phyloP scores from a whole-genome alignment of 2,888 invertebrate genomes.

The Trichogramma dendrolimi region DNA sequence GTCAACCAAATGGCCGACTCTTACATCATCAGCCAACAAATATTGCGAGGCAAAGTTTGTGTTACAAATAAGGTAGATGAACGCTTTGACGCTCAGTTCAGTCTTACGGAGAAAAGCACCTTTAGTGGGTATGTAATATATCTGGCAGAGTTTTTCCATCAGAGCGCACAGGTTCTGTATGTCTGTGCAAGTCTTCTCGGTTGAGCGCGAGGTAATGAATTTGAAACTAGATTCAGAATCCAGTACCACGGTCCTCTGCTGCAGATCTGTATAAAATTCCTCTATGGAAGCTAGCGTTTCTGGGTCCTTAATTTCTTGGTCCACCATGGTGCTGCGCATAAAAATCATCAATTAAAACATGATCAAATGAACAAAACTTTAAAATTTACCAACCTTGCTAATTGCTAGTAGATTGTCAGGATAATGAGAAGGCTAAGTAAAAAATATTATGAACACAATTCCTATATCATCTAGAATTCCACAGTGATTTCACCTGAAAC shows the following conservation, averaged over 20 bases:
- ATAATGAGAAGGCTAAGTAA: too few species aligned
- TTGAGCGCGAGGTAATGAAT: constrained; percentile 37
- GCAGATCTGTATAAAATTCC: constrained; percentile 30
- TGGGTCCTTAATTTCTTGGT: not conserved
- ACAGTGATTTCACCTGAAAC: too few species aligned
- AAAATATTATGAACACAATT: too few species aligned
- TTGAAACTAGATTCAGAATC: constrained; percentile 32
- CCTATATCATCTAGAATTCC: too few species aligned
- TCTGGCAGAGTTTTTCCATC: not conserved
- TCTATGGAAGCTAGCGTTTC: constrained; percentile 22
- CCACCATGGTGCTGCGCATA: not conserved
- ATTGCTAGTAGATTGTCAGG: too few species aligned
- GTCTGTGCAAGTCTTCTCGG: constrained; percentile 31
- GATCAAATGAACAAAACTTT: too few species aligned
- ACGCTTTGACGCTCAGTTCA: constrained; percentile 30
- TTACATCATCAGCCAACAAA: constrained; percentile 40
- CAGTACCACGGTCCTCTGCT: constrained; percentile 33
- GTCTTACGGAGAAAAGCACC: constrained; percentile 17
- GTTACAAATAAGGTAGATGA: constrained; percentile 42
- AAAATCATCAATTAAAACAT: too few species aligned
- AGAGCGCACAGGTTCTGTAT: constrained; percentile 33
- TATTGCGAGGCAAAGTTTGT: constrained; percentile 42
- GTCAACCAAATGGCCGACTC: constrained; percentile 41
- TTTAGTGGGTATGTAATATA: constrained; percentile 15
- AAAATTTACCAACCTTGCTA: too few species aligned